phyloP scores from a whole-genome alignment of 2,113 vertebrate species.

The Vulpes ferrilata region DNA sequence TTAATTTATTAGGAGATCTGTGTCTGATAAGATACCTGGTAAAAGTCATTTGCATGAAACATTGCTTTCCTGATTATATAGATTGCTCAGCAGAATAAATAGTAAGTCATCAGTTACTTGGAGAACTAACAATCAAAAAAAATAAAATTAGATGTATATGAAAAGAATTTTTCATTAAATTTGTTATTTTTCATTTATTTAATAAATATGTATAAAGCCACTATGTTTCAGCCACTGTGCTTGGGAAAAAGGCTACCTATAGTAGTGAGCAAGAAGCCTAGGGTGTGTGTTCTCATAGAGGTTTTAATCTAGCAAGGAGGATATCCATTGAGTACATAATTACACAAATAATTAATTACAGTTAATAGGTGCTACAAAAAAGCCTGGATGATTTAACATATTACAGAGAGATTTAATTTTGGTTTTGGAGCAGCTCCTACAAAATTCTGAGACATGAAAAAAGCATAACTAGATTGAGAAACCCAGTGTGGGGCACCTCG shows the following conservation, averaged over 20 bases:
- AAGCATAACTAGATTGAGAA: slow-evolving; percentile 26
- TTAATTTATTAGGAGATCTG: background rate
- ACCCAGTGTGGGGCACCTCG: background rate
- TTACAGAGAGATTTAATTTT: slow-evolving; percentile 9
- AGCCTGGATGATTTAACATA: background rate
- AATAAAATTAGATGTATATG: slow-evolving; percentile 22
- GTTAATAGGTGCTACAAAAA: background rate
- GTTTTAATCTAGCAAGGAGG: background rate
- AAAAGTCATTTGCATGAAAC: background rate
- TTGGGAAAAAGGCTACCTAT: background rate
- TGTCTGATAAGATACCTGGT: background rate
- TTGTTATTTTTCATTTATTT: slow-evolving; percentile 39
- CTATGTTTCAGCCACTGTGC: background rate
- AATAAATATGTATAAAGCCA: slow-evolving; percentile 45
- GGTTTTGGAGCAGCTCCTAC: background rate
- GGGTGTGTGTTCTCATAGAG: background rate
- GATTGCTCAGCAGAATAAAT: slow-evolving; percentile 44
- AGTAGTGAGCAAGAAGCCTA: background rate
- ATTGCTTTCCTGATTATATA: background rate
- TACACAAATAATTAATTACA: background rate
- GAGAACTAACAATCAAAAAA: slow-evolving; percentile 58
- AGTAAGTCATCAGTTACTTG: slow-evolving; percentile 13
- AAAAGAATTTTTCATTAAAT: slow-evolving; percentile 53
- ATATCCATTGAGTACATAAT: background rate
- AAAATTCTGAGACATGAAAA: slow-evolving; percentile 39